Percentiles rank a stretch among this genome's conserved stretches.
Evolutionary conservation across 30 jellyfish, hydroid and myxozoan genomes (phyloP).

Genomic region (Cassiopea andromeda): DNA sequence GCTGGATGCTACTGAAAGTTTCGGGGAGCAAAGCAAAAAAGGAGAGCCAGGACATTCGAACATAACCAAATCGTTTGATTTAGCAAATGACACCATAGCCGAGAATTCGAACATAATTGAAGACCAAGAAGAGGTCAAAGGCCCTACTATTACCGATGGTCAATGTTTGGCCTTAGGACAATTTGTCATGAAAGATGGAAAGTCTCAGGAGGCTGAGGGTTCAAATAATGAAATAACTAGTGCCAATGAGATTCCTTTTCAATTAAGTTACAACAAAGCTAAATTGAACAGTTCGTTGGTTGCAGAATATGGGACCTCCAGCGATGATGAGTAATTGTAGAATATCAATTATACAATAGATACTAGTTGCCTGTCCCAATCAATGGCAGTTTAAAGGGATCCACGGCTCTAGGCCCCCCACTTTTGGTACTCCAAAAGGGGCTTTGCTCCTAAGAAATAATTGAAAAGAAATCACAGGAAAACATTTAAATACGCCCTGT

Average conservation of each 20-base stretch:
- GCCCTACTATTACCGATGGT: neutral
- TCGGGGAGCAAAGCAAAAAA: neutral
- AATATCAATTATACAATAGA: too few relatives aligned
- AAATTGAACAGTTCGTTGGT: neutral
- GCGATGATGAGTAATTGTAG: neutral
- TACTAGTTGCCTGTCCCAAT: too few relatives aligned
- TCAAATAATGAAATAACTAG: neutral
- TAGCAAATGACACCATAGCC: neutral
- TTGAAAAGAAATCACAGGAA: too few relatives aligned
- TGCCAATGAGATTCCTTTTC: neutral
- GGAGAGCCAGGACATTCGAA: neutral
- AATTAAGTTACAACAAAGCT: neutral
- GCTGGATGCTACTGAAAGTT: neutral
- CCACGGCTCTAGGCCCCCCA: too few relatives aligned
- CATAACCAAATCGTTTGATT: neutral
- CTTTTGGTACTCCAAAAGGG: too few relatives aligned
- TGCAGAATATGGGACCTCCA: slow-evolving; percentile 39
- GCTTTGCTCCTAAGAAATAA: too few relatives aligned
- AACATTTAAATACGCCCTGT: too few relatives aligned
- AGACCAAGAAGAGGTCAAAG: neutral
- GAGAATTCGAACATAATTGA: neutral
- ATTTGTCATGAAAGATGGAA: neutral
- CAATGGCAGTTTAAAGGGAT: too few relatives aligned
- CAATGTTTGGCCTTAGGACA: neutral
- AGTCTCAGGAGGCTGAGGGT: neutral